These are phyloP conservation scores for Platichthys flesus DNA, from an alignment of 2,113 vertebrate species.

Conservation along the genomic window DNA sequence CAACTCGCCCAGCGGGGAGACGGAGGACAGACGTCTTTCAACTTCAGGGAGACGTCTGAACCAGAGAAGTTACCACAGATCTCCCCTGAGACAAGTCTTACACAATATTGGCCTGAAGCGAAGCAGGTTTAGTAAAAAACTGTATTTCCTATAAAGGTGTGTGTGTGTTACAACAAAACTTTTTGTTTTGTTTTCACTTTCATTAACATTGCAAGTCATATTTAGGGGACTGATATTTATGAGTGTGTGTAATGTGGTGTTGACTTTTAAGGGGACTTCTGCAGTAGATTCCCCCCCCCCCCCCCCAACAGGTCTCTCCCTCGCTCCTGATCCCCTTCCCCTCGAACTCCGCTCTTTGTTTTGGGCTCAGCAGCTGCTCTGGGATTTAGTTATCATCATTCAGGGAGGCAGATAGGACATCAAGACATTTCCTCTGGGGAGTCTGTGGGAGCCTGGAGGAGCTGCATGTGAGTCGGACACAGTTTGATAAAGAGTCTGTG, in stretches of 20 bases:
- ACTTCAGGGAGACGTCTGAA: slow-evolving; percentile 43
- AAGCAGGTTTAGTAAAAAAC: background rate
- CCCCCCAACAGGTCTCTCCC: slow-evolving; percentile 32
- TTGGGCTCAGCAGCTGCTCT: slow-evolving; percentile 77
- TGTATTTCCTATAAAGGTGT: background rate
- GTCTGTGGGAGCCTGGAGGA: slow-evolving; percentile 45
- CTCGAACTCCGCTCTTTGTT: slow-evolving; percentile 65
- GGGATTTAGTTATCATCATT: slow-evolving; percentile 83
- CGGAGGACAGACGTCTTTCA: slow-evolving; percentile 53
- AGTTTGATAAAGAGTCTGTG: slow-evolving; percentile 69
- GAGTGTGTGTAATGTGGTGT: too few relatives aligned
- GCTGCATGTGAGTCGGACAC: slow-evolving; percentile 65
- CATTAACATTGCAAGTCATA: too few relatives aligned
- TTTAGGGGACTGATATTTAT: too few relatives aligned
- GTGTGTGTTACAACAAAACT: background rate
- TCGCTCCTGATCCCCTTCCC: slow-evolving; percentile 52
- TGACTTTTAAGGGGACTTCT: too few relatives aligned
- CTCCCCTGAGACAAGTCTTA: slow-evolving; percentile 11
- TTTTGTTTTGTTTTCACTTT: too few relatives aligned
- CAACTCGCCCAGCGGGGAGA: slow-evolving; percentile 65
- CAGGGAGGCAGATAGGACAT: slow-evolving; percentile 77
- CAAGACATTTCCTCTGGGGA: slow-evolving; percentile 70
- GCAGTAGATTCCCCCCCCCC: background rate
- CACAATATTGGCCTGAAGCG: background rate
- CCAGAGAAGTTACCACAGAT: slow-evolving; percentile 26